phyloP scores from a whole-genome alignment of 2,113 vertebrate genomes.

The Dryoscopus gambensis region DNA sequence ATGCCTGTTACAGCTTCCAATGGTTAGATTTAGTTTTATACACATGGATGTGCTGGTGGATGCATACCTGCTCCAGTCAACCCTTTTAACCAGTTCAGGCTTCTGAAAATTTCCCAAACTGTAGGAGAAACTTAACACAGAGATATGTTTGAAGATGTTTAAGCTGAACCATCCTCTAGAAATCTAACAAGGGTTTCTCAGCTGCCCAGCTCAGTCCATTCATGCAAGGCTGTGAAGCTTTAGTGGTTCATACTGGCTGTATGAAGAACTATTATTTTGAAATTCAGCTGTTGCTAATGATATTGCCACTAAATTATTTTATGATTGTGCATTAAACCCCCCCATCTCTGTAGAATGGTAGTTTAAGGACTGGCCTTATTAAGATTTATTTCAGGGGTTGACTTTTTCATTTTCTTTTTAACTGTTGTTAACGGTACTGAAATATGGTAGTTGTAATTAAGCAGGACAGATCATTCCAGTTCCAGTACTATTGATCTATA shows the following conservation, averaged over 20 bases:
- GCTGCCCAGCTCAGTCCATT: neutral
- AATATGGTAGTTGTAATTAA: conserved; percentile 68
- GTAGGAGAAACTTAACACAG: neutral
- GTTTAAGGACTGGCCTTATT: neutral
- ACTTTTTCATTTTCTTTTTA: neutral
- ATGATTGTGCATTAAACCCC: neutral
- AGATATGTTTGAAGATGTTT: neutral
- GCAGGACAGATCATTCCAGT: conserved; percentile 59
- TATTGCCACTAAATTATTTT: neutral
- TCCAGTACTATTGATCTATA: conserved; percentile 70
- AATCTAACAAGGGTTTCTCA: neutral
- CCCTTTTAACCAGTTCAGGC: neutral
- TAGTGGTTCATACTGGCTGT: neutral
- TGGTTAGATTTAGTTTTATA: neutral
- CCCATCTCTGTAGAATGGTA: neutral
- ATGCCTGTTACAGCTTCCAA: neutral
- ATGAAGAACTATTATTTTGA: neutral
- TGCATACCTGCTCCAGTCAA: neutral
- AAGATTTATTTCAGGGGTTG: neutral
- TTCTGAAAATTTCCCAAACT: neutral
- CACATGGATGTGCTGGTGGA: accelerated
- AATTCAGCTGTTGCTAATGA: neutral
- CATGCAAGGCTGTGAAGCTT: neutral
- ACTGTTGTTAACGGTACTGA: conserved; percentile 34
- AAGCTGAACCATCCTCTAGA: neutral